Base-by-base conservation (phyloP, 2,113 vertebrate genomes). In the Thunnus maccoyii region DNA sequence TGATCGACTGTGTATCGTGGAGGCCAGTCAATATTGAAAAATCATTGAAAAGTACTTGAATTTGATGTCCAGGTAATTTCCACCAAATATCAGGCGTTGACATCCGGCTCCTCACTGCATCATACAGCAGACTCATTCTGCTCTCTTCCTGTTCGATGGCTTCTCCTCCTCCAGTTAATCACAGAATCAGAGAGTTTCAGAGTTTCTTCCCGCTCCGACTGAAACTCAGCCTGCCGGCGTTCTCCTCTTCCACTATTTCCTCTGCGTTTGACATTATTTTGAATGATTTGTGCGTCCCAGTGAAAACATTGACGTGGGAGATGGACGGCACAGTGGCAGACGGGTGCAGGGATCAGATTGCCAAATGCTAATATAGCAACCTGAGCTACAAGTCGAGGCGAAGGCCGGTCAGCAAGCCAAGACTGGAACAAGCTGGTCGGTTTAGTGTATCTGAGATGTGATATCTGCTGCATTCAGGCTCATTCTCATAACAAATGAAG, bases 301-400 rank as follows among this genome's bases (percentile, higher is more conserved):
- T 78, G 56, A 82, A 86, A 88, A 88, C 84, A 86, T 60, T 74
- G 83, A 88, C 77, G 65, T 54, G 63, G 57, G 67, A 78, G 69
- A 85, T 83, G 72, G 55, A 63, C 65, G 63, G 64, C 66, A 2
- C 22, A 22, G 22, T 22, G 22, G 22, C 22, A 22, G 22, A 22
- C 22, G 16, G 52, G 63, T 22, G 50, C 74, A 76, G 27, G 61
- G 67, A 79, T 84, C 76, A 63, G 77, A 78, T 86, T 77, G 71
- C 78, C 58, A 67, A 80, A 85, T 85, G 76, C 74, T 81, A 86
- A 89, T 86, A 64, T 36, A 51, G 86, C 66, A 90, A 85, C 86
- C 67, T 32, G 86, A 91, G 78, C 71, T 67, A 11, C 52, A 41
- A 41, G 5, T 36, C 1, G 6, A 36, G 32, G 32, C 7, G 32